phyloP scores from a whole-genome alignment of 2,797 vertebrate species.

The Sus cebifrons region DNA sequence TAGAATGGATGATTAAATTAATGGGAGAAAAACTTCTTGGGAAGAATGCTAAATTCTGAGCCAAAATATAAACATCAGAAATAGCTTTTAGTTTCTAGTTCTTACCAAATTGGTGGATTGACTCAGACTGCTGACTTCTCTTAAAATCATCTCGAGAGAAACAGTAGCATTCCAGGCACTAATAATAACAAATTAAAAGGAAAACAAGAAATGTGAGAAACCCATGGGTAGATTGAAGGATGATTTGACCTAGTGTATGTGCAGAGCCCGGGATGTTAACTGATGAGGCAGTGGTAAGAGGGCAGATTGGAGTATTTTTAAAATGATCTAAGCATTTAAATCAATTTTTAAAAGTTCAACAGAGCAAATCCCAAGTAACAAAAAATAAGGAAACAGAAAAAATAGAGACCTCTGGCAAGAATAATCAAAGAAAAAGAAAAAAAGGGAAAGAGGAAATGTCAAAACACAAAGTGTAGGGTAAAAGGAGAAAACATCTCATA shows the following conservation, averaged over 20 bases:
- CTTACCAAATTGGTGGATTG: slow-evolving; percentile 1
- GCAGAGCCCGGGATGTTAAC: background rate
- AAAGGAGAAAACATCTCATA: background rate
- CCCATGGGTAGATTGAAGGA: background rate
- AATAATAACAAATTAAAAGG: slow-evolving; percentile 49
- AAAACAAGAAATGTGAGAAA: slow-evolving; percentile 39
- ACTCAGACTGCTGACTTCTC: background rate
- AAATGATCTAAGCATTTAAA: background rate
- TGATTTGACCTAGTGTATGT: background rate
- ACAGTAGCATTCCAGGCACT: background rate
- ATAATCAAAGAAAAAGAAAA: slow-evolving; percentile 23
- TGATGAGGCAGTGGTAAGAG: background rate
- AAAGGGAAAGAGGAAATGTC: background rate
- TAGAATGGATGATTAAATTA: background rate
- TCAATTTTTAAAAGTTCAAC: no score
- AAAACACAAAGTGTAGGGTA: background rate
- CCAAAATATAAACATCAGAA: slow-evolving; percentile 12
- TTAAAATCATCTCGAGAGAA: slow-evolving; percentile 39
- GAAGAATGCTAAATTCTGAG: slow-evolving; percentile 32
- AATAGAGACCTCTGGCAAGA: background rate
- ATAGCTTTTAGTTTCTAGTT: slow-evolving; percentile 57
- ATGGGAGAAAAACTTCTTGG: background rate
- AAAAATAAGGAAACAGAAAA: no score
- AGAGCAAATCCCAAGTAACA: no score
- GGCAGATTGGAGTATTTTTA: background rate